Evolutionary conservation across 2,797 vertebrate species (phyloP).

Genomic region (Pyrocephalus nanus): DNA sequence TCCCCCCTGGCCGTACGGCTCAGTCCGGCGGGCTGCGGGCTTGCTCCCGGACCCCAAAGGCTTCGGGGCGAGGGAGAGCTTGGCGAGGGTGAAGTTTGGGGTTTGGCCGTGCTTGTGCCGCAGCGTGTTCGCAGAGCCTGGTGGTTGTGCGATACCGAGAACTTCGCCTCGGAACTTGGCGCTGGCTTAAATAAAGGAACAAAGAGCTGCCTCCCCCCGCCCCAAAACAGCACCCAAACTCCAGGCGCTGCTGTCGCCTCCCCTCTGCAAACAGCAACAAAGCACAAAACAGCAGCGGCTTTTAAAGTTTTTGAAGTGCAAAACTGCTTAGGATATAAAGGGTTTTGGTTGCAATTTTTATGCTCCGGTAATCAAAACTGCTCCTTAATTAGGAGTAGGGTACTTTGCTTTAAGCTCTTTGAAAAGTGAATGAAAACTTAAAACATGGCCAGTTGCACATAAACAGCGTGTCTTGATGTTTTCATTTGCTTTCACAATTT

Average conservation of each 20-base stretch:
- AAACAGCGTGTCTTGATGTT: not conserved
- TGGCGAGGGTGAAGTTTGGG: not conserved
- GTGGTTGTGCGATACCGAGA: not conserved
- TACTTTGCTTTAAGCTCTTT: not conserved
- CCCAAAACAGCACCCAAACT: not conserved
- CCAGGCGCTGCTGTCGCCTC: not conserved
- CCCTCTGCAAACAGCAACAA: not conserved
- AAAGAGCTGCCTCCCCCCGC: not conserved
- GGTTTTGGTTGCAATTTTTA: not conserved
- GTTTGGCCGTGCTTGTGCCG: not conserved
- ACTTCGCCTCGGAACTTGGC: not conserved
- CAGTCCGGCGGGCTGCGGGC: not conserved
- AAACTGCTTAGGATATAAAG: not conserved
- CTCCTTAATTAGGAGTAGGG: not conserved
- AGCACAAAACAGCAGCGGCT: not conserved
- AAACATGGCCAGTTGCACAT: not conserved
- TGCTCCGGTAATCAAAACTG: not conserved
- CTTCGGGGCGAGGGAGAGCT: not conserved
- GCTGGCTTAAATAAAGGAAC: slow-evolving; percentile 1
- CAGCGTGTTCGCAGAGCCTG: not conserved
- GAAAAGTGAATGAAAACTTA: not conserved
- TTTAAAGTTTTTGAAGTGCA: slow-evolving; percentile 1
- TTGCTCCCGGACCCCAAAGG: not conserved
- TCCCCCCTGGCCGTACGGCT: not conserved
- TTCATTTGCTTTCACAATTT: not conserved